Percentiles rank a stretch among this genome's conserved stretches.
phyloP scores from a whole-genome alignment of 2,797 vertebrate species.

The Lepilemur septentrionalis region DNA sequence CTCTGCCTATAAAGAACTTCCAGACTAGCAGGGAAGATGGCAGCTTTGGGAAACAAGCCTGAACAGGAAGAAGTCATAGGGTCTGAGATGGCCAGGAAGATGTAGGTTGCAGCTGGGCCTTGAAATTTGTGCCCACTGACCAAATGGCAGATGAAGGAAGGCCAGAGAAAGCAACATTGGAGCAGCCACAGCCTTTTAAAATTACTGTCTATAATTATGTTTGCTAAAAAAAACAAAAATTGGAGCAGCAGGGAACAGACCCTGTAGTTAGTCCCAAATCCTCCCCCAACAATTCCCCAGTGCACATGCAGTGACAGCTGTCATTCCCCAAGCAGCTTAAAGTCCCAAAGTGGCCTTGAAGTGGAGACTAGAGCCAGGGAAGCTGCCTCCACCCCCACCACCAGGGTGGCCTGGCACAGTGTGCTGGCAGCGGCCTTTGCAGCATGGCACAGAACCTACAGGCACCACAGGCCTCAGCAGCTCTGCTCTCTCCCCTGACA shows the following conservation, averaged over 20 bases:
- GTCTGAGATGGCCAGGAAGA: neutral
- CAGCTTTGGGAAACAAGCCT: neutral
- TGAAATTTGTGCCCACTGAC: neutral
- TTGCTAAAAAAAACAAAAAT: neutral
- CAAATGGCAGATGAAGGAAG: neutral
- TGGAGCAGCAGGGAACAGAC: neutral
- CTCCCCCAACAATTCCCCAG: neutral
- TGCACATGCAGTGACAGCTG: neutral
- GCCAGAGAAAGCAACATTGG: neutral
- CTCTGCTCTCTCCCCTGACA: neutral
- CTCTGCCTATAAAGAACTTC: neutral
- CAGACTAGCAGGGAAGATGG: neutral
- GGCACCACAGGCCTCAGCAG: neutral
- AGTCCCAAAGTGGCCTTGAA: constrained; percentile 13
- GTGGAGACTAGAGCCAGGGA: neutral
- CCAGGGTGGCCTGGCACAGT: neutral
- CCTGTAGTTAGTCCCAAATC: neutral
- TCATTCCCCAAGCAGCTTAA: neutral
- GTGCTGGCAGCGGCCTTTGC: neutral
- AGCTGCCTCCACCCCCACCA: neutral
- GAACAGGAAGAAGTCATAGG: neutral
- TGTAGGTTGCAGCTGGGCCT: neutral
- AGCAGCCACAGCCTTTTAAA: neutral
- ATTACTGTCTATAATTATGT: neutral
- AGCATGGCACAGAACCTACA: neutral